Conservation (phyloP, 53 echinoderm and acorn worm genomes). For the Apostichopus leukothele region DNA sequence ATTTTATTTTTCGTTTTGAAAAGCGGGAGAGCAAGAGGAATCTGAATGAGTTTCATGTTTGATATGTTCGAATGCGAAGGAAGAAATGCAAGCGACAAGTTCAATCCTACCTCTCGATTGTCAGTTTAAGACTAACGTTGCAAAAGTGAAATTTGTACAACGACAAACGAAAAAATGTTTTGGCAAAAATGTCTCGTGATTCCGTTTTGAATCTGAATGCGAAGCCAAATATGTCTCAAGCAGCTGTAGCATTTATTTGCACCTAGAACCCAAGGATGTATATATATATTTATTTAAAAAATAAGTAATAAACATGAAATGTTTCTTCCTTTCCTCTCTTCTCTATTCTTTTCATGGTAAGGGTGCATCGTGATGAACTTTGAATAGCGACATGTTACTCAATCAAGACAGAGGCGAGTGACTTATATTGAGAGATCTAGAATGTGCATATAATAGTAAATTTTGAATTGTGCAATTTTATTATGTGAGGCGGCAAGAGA, state of each 20-base stretch:
- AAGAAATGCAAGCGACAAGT: too few species aligned
- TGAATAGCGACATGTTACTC: background rate
- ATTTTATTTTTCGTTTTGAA: too few species aligned
- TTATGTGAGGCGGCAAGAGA: background rate
- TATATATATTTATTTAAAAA: too few species aligned
- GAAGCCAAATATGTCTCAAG: background rate
- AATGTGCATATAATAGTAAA: conserved; percentile 9
- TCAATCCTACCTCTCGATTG: too few species aligned
- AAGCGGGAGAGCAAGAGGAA: too few species aligned
- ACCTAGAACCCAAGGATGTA: background rate
- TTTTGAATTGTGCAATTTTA: background rate
- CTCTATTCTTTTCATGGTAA: background rate
- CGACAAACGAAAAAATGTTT: too few species aligned
- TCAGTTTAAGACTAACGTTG: too few species aligned
- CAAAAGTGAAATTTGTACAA: too few species aligned
- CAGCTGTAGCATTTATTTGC: background rate
- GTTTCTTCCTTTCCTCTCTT: background rate
- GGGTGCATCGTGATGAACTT: background rate
- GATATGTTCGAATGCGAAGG: too few species aligned
- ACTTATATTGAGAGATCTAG: background rate
- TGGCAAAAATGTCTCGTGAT: too few species aligned
- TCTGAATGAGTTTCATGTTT: too few species aligned
- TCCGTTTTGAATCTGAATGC: background rate
- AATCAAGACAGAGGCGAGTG: background rate
- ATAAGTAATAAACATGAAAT: too few species aligned